A percentile compares a stretch with the other conserved stretches of the same genome.
These are phyloP conservation scores for Eonycteris spelaea DNA, from an alignment of 2,113 vertebrate genomes.

Conservation along the genomic window DNA sequence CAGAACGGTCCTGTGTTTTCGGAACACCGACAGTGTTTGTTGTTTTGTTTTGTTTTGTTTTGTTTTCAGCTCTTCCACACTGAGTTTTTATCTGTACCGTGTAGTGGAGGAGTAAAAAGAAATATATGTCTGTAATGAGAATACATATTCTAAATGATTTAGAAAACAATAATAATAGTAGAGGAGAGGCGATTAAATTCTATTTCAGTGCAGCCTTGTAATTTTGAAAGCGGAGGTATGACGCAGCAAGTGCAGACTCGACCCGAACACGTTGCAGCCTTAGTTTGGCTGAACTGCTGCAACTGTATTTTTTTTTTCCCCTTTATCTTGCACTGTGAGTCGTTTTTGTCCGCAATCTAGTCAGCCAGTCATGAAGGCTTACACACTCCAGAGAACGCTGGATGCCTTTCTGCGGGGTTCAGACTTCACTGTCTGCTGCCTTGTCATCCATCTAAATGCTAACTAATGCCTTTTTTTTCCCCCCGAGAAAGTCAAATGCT, in stretches of 20 bases:
- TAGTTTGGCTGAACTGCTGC: conserved; percentile 25
- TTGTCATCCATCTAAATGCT: conserved; percentile 47
- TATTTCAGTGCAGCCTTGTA: neutral
- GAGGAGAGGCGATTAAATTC: neutral
- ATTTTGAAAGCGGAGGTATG: neutral
- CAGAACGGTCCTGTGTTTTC: neutral
- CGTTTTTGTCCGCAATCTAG: conserved; percentile 8
- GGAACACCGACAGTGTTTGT: neutral
- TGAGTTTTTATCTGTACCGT: neutral
- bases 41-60: neutral
- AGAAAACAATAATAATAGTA: neutral
- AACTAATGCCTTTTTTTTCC: neutral
- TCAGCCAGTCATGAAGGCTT: conserved; percentile 60
- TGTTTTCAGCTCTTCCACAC: neutral
- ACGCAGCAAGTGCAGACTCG: neutral
- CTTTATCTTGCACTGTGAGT: conserved; percentile 37
- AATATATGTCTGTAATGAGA: neutral
- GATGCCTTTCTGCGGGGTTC: neutral
- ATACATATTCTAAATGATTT: neutral
- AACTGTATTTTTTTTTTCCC: neutral
- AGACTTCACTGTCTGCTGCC: conserved; percentile 45
- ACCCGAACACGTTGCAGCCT: neutral
- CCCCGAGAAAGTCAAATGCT: neutral
- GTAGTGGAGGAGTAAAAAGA: neutral
- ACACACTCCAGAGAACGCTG: conserved; percentile 27